Evolutionary conservation across 1,140 invertebrate genomes (phyloP), one percentile per base, ranked within the genome.

Genomic region (Anoplophora glabripennis): DNA sequence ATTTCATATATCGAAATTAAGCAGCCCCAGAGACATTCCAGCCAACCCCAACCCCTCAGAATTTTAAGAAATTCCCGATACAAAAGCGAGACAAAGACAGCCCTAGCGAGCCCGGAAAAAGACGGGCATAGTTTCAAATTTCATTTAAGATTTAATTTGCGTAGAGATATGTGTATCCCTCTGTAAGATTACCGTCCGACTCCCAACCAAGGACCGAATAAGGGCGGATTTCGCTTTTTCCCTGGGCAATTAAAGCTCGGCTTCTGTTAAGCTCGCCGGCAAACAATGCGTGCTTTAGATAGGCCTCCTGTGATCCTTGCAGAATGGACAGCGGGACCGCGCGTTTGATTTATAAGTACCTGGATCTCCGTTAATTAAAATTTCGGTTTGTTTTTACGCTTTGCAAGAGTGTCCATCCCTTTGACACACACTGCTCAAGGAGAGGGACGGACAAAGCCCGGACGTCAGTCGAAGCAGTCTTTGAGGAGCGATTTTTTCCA

Each of bases 111-210:
- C 21, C 21, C 21, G 21, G 21, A 28, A 28, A 28, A 28, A 28
- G 21, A 28, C 21, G 15, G 66, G 60, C 65, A 71, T 67, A 69
- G 73, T 76, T 76, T 76, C 72, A 67, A 76, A 76, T 76, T 76
- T 76, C 74, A 76, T 76, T 76, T 72, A 75, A 74, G 74, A 76
- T 75, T 75, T 74, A 75, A 75, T 75, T 74, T 74, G 67, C 69
- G 68, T 70, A 61, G 60, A 67, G 61, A 69, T 65, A 69, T 65
- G 63, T 67, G 61, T 53, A 64, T 68, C 64, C 49, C 49, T 61
- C 59, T 66, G 59, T 62, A 59, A 64, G 57, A 62, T 61, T 63
- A 62, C 12, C 44, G 56, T 64, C 55, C 36, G 52, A 12, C 44
- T 40, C 52, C 45, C 45, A 54, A 52, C 15, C 42, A 57, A 49